These are phyloP conservation scores for Orcinus orca DNA, from an alignment of 2,113 vertebrate genomes.

Conservation along the genomic window DNA sequence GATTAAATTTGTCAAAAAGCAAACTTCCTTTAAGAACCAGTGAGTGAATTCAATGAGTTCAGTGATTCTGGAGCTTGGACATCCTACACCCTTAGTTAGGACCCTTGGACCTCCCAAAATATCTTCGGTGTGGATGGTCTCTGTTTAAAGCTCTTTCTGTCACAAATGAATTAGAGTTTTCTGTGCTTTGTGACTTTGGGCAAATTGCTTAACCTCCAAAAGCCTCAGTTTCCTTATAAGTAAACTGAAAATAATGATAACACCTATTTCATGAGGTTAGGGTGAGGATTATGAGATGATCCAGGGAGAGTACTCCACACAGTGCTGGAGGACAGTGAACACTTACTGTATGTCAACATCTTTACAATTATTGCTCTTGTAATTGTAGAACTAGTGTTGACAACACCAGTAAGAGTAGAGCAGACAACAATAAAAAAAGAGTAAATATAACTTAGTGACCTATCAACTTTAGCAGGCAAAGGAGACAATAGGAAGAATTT, in stretches of 20 bases:
- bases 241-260: not conserved
- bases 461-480: not conserved
- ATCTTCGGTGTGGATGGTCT: not conserved
- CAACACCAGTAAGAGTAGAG: not conserved
- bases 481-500: not conserved
- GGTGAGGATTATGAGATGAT: not conserved
- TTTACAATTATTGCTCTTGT: not conserved
- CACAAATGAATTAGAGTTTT: not conserved
- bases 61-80: not conserved
- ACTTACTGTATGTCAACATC: not conserved
- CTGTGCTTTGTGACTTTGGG: not conserved
- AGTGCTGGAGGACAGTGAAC: not conserved
- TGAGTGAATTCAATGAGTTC: not conserved
- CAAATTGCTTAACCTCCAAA: not conserved
- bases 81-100: not conserved
- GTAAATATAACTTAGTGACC: not conserved
- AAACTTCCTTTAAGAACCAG: not conserved
- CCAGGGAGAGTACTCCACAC: not conserved
- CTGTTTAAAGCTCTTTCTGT: not conserved
- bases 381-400: not conserved
- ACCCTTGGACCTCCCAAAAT: not conserved
- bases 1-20: not conserved
- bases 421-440: not conserved
- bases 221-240: not conserved
- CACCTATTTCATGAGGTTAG: not conserved